Conservation (phyloP, 2,888 invertebrate genomes). For the Copidosoma aretas region DNA sequence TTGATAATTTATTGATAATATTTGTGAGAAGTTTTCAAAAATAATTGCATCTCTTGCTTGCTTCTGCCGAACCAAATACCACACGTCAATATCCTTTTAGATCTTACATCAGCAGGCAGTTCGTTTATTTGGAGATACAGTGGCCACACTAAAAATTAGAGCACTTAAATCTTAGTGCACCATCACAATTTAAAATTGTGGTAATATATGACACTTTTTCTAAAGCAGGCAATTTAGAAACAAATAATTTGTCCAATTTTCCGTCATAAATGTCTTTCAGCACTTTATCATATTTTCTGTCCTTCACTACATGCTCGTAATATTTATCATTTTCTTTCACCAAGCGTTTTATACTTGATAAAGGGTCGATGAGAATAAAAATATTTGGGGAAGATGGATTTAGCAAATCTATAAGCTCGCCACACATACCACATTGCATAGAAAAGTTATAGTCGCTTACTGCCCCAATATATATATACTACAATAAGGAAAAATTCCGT, state of each 20-base stretch:
- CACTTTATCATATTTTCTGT: background rate
- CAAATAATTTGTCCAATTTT: conserved; percentile 13
- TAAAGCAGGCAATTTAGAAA: conserved; percentile 1
- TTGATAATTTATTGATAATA: conserved; percentile 4
- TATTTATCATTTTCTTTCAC: conserved; percentile 5
- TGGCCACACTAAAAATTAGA: conserved; percentile 26
- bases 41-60: conserved; percentile 11
- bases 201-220: conserved; percentile 11
- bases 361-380: too few species aligned
- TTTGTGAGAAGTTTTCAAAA: conserved; percentile 6
- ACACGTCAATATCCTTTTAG: background rate
- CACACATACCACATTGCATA: background rate
- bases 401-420: background rate
- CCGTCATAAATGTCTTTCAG: conserved; percentile 19
- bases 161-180: conserved; percentile 14
- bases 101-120: conserved; percentile 3
- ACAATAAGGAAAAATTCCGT: conserved; percentile 14
- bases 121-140: conserved; percentile 23
- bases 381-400: background rate
- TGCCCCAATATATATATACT: background rate
- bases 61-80: conserved; percentile 13
- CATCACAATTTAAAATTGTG: conserved; percentile 23
- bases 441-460: conserved; percentile 17
- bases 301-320: conserved; percentile 20
- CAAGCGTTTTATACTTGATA: too few species aligned